Base-by-base conservation (phyloP, 2,888 invertebrate species). In the Platypus cylindrus region DNA sequence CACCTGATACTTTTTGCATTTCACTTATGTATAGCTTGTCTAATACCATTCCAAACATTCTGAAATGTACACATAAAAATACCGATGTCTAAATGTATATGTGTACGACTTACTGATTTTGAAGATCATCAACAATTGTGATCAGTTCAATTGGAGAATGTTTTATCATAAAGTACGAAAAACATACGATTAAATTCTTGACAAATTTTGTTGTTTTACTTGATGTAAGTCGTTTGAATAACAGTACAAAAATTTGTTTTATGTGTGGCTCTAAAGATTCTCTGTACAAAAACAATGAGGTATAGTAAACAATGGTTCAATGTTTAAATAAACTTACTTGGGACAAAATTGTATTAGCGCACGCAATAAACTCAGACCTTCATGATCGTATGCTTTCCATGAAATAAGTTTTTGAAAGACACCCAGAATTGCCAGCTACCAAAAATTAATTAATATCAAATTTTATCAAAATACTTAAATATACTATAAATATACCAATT, bases 391-490 rank as follows among this genome's bases (percentile, higher is more conserved):
- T 0, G 78, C 70, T 64, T 91, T 94, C 0, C 94, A 94, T 0
- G 93, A 86, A 43, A 97, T 85, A 53, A 98, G 67, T 62, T 97
- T 94, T 59, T 97, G 95, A 63, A 94, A 97, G 5, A 95, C 84
- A 2, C 95, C 97, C 27, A 98, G 66, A 48, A 94, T 73, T 2
- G 82, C 80, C 50, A 72, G 76, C 73, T 82, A 64, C n/a, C n/a
- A 17, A 47, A 47, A 32, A 30, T 22, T 32, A 28, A 35, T 26
- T 26, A 5, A 17, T 9, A 3, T 2, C 18, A 32, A 18, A 5
- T 17, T 11, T 18, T 15, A 17, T 25, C 27, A 22, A 14, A 12
- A 37, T 12, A 7, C 20, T 20, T 20, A 5, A 20, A 20, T 7
- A 20, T 7, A 20, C 9, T 7, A 7, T 5, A 27, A 12, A 32